A percentile compares a stretch with the other conserved stretches of the same genome.
Conservation (phyloP, 1,140 invertebrate species). For the Drosophila navojoa region DNA sequence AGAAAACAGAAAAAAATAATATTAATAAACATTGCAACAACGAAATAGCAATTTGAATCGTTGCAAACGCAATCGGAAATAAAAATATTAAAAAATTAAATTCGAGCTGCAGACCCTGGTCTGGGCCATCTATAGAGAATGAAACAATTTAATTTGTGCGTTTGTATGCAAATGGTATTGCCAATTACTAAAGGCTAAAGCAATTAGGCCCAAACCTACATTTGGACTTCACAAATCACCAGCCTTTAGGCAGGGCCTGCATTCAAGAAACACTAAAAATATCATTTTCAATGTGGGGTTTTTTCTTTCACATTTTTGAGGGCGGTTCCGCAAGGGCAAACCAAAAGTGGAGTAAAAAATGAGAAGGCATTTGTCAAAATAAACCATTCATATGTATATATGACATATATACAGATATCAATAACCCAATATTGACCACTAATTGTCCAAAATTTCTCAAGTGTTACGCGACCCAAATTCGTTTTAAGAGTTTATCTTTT, state of each 20-base stretch:
- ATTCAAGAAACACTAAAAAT: constrained; percentile 37
- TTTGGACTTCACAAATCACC: constrained; percentile 55
- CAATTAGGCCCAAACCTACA: constrained; percentile 37
- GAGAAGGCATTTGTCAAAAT: constrained; percentile 45
- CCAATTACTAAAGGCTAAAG: constrained; percentile 36
- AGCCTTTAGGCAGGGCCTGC: constrained; percentile 43
- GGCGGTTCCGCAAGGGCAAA: constrained; percentile 56
- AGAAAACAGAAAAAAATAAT: constrained; percentile 2
- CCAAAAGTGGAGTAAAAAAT: constrained; percentile 25
- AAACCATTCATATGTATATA: constrained; percentile 8
- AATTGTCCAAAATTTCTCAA: constrained; percentile 47
- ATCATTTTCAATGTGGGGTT: constrained; percentile 31
- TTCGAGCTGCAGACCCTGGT: constrained; percentile 2
- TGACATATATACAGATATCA: constrained; percentile 5
- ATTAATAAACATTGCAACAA: constrained; percentile 37
- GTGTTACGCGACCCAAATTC: constrained; percentile 49
- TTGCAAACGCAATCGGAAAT: background rate
- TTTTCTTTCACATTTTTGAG: constrained; percentile 33
- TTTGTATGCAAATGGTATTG: constrained; percentile 70
- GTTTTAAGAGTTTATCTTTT: constrained; percentile 1
- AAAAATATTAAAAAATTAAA: too few relatives aligned
- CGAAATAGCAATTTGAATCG: constrained; percentile 1
- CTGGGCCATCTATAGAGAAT: constrained; percentile 19
- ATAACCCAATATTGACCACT: constrained; percentile 10
- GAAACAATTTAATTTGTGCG: constrained; percentile 60